Evolutionary conservation across 2,888 invertebrate genomes (phyloP).

Genomic region (Melanostoma mellinum): DNA sequence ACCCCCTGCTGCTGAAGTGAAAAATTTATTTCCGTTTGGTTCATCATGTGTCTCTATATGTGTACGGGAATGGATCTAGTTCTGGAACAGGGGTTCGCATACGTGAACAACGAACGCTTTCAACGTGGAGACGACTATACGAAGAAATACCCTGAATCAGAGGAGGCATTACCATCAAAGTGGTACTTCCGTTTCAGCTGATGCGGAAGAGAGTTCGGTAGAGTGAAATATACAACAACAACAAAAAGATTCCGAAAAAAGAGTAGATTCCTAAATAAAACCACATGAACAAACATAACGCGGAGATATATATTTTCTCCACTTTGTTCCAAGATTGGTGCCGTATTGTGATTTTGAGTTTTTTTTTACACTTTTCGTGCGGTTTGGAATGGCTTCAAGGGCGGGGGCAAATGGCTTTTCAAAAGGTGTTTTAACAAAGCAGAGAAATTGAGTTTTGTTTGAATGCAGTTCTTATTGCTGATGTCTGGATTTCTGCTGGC

Average conservation of each 20-base stretch:
- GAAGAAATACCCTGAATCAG: slow-evolving; percentile 32
- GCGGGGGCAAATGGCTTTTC: slow-evolving; percentile 47
- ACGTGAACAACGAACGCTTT: slow-evolving; percentile 55
- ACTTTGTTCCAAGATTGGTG: slow-evolving; percentile 64
- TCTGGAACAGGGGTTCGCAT: slow-evolving; percentile 1
- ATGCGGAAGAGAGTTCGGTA: slow-evolving; percentile 69
- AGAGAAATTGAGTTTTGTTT: slow-evolving; percentile 55
- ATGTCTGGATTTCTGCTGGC: too few relatives aligned
- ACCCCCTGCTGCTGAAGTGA: slow-evolving; percentile 57
- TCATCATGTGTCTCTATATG: slow-evolving; percentile 67
- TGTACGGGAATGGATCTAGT: slow-evolving; percentile 26
- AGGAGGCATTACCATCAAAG: slow-evolving; percentile 69
- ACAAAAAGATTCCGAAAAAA: slow-evolving; percentile 4
- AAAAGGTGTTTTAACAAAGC: slow-evolving; percentile 54
- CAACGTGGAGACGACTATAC: slow-evolving; percentile 9
- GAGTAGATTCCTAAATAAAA: slow-evolving; percentile 48
- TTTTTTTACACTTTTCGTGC: background rate
- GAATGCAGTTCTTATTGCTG: slow-evolving; percentile 12
- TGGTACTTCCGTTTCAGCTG: slow-evolving; percentile 71
- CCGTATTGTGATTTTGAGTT: slow-evolving; percentile 52
- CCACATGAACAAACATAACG: slow-evolving; percentile 5
- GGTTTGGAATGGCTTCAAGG: slow-evolving; percentile 18
- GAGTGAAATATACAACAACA: slow-evolving; percentile 38
- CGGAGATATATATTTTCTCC: slow-evolving; percentile 27
- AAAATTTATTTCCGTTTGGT: slow-evolving; percentile 72